Conservation (phyloP, 1,140 invertebrate species). For the Dendroctonus valens region DNA sequence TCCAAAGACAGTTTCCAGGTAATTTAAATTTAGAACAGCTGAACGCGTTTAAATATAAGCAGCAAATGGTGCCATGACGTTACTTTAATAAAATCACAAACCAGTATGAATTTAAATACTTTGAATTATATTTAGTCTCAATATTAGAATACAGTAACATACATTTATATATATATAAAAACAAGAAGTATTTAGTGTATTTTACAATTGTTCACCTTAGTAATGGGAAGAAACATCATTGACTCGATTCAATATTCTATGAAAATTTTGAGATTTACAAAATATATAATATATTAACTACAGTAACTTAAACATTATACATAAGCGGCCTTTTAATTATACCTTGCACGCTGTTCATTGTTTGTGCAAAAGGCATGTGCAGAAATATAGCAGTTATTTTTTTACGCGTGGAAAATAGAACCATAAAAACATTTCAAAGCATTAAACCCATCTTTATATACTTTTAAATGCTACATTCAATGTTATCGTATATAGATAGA, state of each 20-base stretch:
- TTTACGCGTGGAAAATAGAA: conserved; percentile 11
- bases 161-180: conserved; percentile 30
- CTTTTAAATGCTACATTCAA: no score
- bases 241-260: conserved; percentile 27
- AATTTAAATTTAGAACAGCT: no score
- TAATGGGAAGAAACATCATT: conserved; percentile 34
- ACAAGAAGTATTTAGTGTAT: conserved; percentile 21
- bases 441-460: conserved; percentile 2
- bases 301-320: conserved; percentile 26
- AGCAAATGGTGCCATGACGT: no score
- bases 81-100: no score
- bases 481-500: no score
- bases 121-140: conserved; percentile 31
- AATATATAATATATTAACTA: conserved; percentile 34
- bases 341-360: conserved; percentile 19
- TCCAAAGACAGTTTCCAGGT: no score
- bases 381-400: conserved; percentile 26
- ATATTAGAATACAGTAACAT: conserved; percentile 33
- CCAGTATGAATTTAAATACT: conserved; percentile 21
- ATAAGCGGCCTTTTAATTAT: conserved; percentile 29
- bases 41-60: no score
- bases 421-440: conserved; percentile 11
- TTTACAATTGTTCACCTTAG: conserved; percentile 29
- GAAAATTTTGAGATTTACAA: conserved; percentile 31
- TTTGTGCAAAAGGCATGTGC: conserved; percentile 35